Evolutionary conservation across 2,888 invertebrate species (phyloP), one percentile per base, ranked within the genome.

Genomic region (Melitaea athalia): DNA sequence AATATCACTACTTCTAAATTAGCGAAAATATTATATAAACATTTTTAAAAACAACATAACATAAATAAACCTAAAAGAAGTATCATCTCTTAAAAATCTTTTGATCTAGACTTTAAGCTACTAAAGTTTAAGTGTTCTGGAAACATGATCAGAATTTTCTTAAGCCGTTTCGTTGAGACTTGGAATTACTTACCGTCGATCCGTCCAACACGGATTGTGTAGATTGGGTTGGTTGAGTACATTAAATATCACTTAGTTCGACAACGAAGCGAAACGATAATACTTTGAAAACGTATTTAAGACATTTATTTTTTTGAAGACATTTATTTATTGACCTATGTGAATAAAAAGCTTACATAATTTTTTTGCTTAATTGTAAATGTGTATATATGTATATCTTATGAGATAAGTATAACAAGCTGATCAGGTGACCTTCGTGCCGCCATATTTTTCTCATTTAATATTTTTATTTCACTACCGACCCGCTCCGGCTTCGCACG

Each of bases 171-270:
- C 43, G 59, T 24, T 11, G 43, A 43, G 33, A 43, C 17, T 59
- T 43, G 33, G 24, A 24, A n/a, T 14, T n/a, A n/a, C 14, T 24
- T 33, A 33, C 5, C 14, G 33, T 55, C 53, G 31, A 55, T 14
- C 53, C 53, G 33, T 52, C 31, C 14, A 55, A 55, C 53, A 31
- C 8, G 14, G 53, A 55, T 53, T 24, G 31, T 55, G 53, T 33
- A 33, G 3, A 24, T 55, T 33, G 31, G 14, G 31, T 33, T 14
- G 24, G 17, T 11, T 15, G 11, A n/a, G 53, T n/a, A 55, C 53
- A 55, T 55, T 55, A 33, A 53, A 53, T 24, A 55, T 31, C 53
- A 7, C 53, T 55, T 55, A 33, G 53, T 33, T 55, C 31, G 14
- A 33, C 53, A 55, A 55, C 7, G 53, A 31, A 33, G 14, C 12